A percentile compares a stretch with the other conserved stretches of the same genome.
phyloP scores from a whole-genome alignment of 2,797 vertebrate genomes.

The Rhinogobio ventralis region DNA sequence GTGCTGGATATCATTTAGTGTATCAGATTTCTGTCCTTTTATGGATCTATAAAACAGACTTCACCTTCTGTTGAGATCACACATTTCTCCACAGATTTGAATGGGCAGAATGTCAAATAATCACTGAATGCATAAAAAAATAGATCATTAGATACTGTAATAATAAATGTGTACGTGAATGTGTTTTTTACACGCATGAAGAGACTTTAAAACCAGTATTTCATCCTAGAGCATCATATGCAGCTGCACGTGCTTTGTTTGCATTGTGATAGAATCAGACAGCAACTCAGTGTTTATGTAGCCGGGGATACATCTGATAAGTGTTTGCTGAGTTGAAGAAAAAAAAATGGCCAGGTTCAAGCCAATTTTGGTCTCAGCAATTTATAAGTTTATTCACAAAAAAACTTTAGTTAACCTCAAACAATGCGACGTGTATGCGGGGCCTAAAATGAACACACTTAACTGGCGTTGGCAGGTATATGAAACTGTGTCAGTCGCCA shows the following conservation, averaged over 20 bases:
- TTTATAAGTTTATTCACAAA: neutral
- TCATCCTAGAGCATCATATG: conserved; percentile 11
- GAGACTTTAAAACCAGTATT: conserved; percentile 16
- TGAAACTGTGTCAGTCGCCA: no score
- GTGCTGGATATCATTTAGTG: neutral
- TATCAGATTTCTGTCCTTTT: conserved; percentile 3
- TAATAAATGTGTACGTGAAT: neutral
- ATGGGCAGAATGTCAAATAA: neutral
- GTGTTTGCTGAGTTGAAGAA: conserved; percentile 15
- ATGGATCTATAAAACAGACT: neutral
- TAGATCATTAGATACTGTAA: neutral
- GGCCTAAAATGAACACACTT: no score
- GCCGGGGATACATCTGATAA: conserved; percentile 3
- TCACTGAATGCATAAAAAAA: neutral
- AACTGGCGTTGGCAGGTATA: no score
- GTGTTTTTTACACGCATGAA: neutral
- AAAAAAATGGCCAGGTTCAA: neutral
- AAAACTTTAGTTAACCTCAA: neutral
- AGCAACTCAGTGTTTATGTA: conserved; percentile 14
- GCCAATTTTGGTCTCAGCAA: neutral
- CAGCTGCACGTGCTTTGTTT: conserved; percentile 13
- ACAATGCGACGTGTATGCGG: neutral
- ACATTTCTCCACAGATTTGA: neutral
- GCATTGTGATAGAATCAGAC: conserved; percentile 18
- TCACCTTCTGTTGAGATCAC: neutral